Evolutionary conservation across 2,888 invertebrate species (phyloP), one percentile per base, ranked within the genome.

Genomic region (Drosophila sordidapex): DNA sequence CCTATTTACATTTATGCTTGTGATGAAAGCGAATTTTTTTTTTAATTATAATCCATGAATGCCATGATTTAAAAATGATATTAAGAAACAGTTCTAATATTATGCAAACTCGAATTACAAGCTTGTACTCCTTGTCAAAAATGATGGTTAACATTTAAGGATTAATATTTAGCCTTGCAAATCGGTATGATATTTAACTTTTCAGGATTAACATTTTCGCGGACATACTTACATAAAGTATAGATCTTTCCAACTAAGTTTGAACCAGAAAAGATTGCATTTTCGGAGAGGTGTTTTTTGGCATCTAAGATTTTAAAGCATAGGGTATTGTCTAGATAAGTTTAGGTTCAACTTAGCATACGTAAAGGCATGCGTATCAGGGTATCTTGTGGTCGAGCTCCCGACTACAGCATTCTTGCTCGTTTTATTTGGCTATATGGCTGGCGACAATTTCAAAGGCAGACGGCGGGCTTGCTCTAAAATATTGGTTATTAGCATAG

Each of bases 401-500:
- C 25, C 25, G 46, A 4, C 15, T 18, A 25, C 2, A 25, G 25
- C 7, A 4, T 8, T 63, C 15, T 27, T 11, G 21, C 71, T 65
- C 25, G 21, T 36, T 57, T 36, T 57, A n/a, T 58, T 27, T 57
- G 46, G 38, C 21, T 62, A 71, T 77, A 65, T 78, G 66, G 75
- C 43, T 70, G 73, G 70, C 54, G 75, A 79, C 78, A 74, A 85
- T 76, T 79, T 74, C 57, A 49, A 69, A 35, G 56, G 79, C 79
- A 83, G 76, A 76, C 81, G 59, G 67, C 63, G 70, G 60, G 56
- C 71, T 68, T 68, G 79, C 72, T 86, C 76, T 86, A 79, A 86
- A 86, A 77, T 86, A 83, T 83, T 84, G 87, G 87, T 83, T 83
- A 83, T 83, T 87, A 87, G 77, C 84, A 83, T 83, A 79, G 64